A percentile compares a stretch with the other conserved stretches of the same genome.
Conservation (phyloP, 1,140 invertebrate species). For the Drosophila trapezifrons region DNA sequence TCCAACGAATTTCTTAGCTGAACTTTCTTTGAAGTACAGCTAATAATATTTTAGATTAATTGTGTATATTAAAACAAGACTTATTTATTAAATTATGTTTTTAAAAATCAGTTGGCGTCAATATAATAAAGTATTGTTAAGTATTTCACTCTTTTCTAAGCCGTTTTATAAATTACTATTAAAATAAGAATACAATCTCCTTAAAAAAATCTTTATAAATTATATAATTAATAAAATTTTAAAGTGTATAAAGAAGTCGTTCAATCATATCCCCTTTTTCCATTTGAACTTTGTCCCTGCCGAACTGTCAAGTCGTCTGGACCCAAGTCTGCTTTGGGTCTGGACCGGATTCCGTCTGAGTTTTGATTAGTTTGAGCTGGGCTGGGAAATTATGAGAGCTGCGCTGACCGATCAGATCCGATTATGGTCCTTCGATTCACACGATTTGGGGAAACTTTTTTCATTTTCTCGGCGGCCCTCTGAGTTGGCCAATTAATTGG, state of each 20-base stretch:
- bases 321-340: slow-evolving; percentile 22
- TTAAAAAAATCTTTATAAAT: no score
- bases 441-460: slow-evolving; percentile 72
- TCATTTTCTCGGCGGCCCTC: slow-evolving; percentile 70
- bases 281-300: slow-evolving; percentile 14
- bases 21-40: no score
- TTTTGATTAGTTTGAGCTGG: slow-evolving; percentile 71
- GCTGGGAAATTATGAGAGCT: slow-evolving; percentile 71
- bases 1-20: no score
- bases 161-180: no score
- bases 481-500: slow-evolving; percentile 72
- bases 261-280: not conserved
- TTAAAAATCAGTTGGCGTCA: no score
- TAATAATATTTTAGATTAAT: no score
- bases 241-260: slow-evolving; percentile 9
- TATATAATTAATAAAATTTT: no score
- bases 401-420: slow-evolving; percentile 47
- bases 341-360: slow-evolving; percentile 22
- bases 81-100: no score
- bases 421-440: slow-evolving; percentile 50
- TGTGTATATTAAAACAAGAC: no score
- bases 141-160: no score
- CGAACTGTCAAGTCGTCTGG: slow-evolving; percentile 49
- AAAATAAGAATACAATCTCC: no score
- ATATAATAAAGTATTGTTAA: no score